These are phyloP conservation scores for Anorthoa munda DNA, from an alignment of 2,888 invertebrate genomes.

Conservation along the genomic window DNA sequence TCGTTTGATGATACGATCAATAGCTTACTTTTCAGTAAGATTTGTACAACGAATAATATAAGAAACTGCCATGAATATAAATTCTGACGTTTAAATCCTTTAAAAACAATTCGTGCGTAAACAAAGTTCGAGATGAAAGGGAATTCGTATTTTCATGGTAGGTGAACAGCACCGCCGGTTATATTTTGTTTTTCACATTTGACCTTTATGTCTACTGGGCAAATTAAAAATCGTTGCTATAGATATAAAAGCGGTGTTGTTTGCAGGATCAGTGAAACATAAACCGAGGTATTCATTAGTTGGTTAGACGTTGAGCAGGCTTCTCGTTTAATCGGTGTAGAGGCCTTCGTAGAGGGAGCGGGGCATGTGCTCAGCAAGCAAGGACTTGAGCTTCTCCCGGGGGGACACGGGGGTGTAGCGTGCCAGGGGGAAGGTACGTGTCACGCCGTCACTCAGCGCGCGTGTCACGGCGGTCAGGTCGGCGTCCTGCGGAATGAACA, in stretches of 20 bases:
- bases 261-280: slow-evolving; percentile 46
- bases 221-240: slow-evolving; percentile 51
- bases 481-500: slow-evolving; percentile 90
- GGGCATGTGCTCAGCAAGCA: slow-evolving; percentile 95
- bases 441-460: slow-evolving; percentile 94
- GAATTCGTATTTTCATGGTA: slow-evolving; percentile 56
- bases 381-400: slow-evolving; percentile 94
- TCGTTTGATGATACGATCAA: slow-evolving; percentile 12
- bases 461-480: slow-evolving; percentile 95
- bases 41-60: slow-evolving; percentile 17
- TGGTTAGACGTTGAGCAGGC: slow-evolving; percentile 58
- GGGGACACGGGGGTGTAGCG: slow-evolving; percentile 96
- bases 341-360: slow-evolving; percentile 95
- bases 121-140: slow-evolving; percentile 52
- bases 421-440: slow-evolving; percentile 95
- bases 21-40: slow-evolving; percentile 25
- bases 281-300: slow-evolving; percentile 54
- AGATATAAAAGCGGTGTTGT: slow-evolving; percentile 25
- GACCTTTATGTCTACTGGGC: slow-evolving; percentile 48
- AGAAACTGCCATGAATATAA: slow-evolving; percentile 23
- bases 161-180: slow-evolving; percentile 45
- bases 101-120: slow-evolving; percentile 46
- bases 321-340: slow-evolving; percentile 88
- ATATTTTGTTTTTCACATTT: slow-evolving; percentile 55
- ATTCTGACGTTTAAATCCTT: slow-evolving; percentile 7